Evolutionary conservation across 1,140 invertebrate species (phyloP).

Genomic region (Tetragonula clypearis): DNA sequence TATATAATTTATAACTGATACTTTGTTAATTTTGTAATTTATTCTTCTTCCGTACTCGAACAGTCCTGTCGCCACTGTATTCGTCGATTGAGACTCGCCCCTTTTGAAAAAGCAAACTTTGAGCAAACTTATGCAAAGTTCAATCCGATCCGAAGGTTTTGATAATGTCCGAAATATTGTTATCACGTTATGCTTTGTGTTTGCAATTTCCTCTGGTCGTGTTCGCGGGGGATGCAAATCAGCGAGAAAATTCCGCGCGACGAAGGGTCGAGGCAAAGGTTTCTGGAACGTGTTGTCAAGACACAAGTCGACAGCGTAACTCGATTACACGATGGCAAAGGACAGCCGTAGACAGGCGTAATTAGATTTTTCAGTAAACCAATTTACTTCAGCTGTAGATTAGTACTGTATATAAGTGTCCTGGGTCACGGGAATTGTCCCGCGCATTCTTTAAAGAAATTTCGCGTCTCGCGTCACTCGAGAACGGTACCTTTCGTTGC

Average conservation of each 20-base stretch:
- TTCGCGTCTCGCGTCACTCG: not conserved
- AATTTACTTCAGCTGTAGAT: conserved; percentile 36
- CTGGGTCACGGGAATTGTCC: conserved; percentile 9
- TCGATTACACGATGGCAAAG: conserved; percentile 33
- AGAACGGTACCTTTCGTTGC: not conserved
- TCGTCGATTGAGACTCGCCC: not conserved
- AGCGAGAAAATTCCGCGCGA: not conserved
- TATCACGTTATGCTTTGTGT: not conserved
- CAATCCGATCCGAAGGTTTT: not conserved
- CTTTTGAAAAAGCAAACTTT: not conserved
- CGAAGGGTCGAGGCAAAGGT: conserved; percentile 3
- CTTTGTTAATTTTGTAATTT: no score
- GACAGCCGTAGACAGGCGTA: conserved; percentile 34
- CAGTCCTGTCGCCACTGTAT: no score
- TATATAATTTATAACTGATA: no score
- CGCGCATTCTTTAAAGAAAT: not conserved
- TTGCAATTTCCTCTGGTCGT: not conserved
- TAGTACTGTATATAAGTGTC: conserved; percentile 22
- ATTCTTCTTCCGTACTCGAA: no score
- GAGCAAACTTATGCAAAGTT: not conserved
- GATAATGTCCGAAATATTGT: not conserved
- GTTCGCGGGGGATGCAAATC: conserved; percentile 5
- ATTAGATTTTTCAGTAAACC: conserved; percentile 45
- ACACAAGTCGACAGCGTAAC: conserved; percentile 30
- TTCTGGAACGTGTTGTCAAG: conserved; percentile 28